A percentile compares a stretch with the other conserved stretches of the same genome.
Evolutionary conservation across 2,113 vertebrate genomes (phyloP).

Genomic region (Osmerus mordax): DNA sequence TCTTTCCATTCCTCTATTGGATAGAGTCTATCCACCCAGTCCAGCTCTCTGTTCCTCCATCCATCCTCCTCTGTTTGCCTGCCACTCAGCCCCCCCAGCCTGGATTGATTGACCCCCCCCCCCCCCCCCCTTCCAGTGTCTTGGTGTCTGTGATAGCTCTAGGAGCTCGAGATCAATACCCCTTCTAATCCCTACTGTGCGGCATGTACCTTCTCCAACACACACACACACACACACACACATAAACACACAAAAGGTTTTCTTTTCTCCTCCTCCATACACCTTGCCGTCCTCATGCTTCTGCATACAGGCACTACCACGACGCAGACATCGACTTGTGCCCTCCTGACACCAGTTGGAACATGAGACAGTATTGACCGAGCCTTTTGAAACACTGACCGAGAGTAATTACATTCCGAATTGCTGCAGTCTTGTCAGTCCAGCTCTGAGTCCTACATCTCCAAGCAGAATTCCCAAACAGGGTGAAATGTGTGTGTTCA

Average conservation of each 20-base stretch:
- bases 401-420: conserved; percentile 13
- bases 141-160: background rate
- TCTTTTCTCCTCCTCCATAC: conserved; percentile 8
- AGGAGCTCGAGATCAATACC: conserved; percentile 34
- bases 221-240: no score
- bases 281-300: conserved; percentile 30
- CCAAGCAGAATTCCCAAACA: no score
- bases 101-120: background rate
- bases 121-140: background rate
- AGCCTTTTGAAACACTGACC: conserved; percentile 26
- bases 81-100: background rate
- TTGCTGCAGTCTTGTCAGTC: conserved; percentile 2
- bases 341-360: background rate
- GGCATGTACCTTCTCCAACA: background rate
- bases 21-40: background rate
- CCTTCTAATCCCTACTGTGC: background rate
- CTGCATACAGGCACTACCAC: conserved; percentile 4
- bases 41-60: background rate
- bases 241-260: no score
- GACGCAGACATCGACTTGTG: conserved; percentile 38
- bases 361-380: conserved; percentile 37
- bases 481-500: background rate
- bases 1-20: no score
- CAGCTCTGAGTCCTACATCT: no score
- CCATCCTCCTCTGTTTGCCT: background rate